phyloP scores from a whole-genome alignment of 1,140 invertebrate species.

The Aradophagus sp. region DNA sequence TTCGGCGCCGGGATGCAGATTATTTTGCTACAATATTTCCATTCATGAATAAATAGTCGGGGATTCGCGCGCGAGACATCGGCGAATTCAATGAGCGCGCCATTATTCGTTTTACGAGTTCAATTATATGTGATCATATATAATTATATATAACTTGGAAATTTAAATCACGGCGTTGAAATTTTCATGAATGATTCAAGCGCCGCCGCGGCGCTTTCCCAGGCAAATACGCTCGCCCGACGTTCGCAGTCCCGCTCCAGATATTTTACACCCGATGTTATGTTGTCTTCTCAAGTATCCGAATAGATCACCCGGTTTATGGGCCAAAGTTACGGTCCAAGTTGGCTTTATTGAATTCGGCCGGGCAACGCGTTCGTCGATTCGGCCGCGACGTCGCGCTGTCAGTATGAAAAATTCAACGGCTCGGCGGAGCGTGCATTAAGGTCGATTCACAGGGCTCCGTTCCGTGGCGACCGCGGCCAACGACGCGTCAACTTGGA shows the following conservation, averaged over 20 bases:
- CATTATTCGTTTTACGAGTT: constrained; percentile 2
- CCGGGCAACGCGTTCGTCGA: constrained; percentile 8
- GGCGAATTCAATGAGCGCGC: constrained; percentile 11
- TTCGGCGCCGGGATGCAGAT: constrained; percentile 13
- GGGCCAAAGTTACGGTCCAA: constrained; percentile 42
- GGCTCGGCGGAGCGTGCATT: constrained; percentile 41
- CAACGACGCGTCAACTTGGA: constrained; percentile 11
- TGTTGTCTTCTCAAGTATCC: constrained; percentile 42
- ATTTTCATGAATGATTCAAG: constrained; percentile 48
- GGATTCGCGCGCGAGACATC: constrained; percentile 10
- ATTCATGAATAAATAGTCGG: constrained; percentile 19
- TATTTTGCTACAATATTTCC: too few relatives aligned
- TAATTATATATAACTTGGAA: constrained; percentile 40
- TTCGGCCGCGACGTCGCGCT: constrained; percentile 38
- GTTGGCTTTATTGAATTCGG: constrained; percentile 46
- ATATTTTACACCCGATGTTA: constrained; percentile 48
- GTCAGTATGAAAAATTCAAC: constrained; percentile 54
- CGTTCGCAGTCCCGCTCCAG: constrained; percentile 28
- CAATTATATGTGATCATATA: constrained; percentile 52
- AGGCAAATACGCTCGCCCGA: constrained; percentile 13
- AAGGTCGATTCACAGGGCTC: constrained; percentile 36
- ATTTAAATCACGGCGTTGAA: constrained; percentile 31
- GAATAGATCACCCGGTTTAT: constrained; percentile 44
- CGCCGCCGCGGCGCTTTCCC: constrained; percentile 20
- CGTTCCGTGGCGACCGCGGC: constrained; percentile 21